Evolutionary conservation across 2,797 vertebrate genomes (phyloP), one percentile per base, ranked within the genome.

Genomic region (Trematomus bernacchii): DNA sequence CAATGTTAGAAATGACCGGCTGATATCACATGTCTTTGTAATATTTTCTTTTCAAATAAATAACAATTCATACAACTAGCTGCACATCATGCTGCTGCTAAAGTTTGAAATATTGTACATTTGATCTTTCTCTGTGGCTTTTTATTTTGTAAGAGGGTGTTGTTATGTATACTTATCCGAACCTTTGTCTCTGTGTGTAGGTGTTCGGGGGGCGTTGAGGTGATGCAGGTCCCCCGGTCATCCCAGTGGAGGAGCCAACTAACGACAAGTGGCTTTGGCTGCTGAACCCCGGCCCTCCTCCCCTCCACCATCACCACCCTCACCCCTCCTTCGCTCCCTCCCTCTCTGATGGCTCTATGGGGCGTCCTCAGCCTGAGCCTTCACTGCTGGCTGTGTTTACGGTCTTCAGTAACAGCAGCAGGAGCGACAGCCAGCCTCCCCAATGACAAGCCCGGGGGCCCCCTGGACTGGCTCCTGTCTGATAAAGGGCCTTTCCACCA

Each of bases 281-380:
- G 95, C 89, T 97, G 96, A 96, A 94, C 92, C 66, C 27, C 65
- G 52, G 57, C 46, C 42, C 10, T 53, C 8, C 33, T 10, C 59
- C 1, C 4, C 66, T 4, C 16, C 50, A 44, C 57, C 67, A 33
- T 43, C 69, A 14, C 68, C 76, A 43, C 71, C 79, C 63, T 61
- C 80, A 53, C 46, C 86, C 82, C 75, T 68, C 58, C 60, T 62
- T 37, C 58, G 68, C 87, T 58, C 77, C 84, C 65, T 87, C 88
- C 83, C 73, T 97, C 96, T 97, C 97, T 97, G 96, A 99, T 99
- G 98, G 98, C 98, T 98, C 96, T 96, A 98, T 99, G 98, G 97
- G 96, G 97, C 93, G 95, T 96, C 92, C 93, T 97, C 94, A 96
- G 96, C 91, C 95, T 99, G 96, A 96, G 97, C 97, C 96, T 98